A percentile compares a stretch with the other conserved stretches of the same genome.
phyloP scores from a whole-genome alignment of 2,888 invertebrate genomes.

The Nomada flava region DNA sequence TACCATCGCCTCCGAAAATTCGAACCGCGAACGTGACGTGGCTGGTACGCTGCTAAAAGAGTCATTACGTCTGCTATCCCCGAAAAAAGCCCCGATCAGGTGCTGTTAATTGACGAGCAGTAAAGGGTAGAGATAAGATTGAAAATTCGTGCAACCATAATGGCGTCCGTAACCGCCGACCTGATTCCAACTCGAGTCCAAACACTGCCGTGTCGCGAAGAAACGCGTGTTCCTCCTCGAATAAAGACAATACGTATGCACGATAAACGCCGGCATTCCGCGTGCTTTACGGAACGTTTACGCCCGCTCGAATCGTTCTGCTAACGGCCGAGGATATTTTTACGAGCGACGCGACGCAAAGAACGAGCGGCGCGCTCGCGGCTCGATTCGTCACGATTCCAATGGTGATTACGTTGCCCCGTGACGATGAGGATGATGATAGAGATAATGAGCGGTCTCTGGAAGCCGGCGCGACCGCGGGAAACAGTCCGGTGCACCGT shows the following conservation, averaged over 20 bases:
- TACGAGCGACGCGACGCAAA: slow-evolving; percentile 25
- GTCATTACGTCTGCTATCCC: slow-evolving; percentile 27
- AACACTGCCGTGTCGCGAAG: not conserved
- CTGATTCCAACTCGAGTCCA: not conserved
- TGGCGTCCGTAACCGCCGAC: not conserved
- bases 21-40: slow-evolving; percentile 1
- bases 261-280: slow-evolving; percentile 18
- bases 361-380: slow-evolving; percentile 5
- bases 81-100: too few relatives aligned
- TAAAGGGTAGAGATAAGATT: too few relatives aligned
- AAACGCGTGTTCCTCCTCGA: not conserved
- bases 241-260: slow-evolving; percentile 12
- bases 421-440: slow-evolving; percentile 52
- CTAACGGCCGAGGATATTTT: slow-evolving; percentile 46
- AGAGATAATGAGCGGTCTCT: slow-evolving; percentile 61
- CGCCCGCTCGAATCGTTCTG: slow-evolving; percentile 21
- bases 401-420: slow-evolving; percentile 41
- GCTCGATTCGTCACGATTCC: slow-evolving; percentile 49
- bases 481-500: slow-evolving; percentile 21
- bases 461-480: slow-evolving; percentile 22
- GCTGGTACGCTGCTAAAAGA: slow-evolving; percentile 25
- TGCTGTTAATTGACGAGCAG: too few relatives aligned
- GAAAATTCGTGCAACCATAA: not conserved
- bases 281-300: slow-evolving; percentile 16
- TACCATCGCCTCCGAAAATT: too few relatives aligned